Conservation (phyloP, 2,888 invertebrate genomes). For the Amblyteles armatorius region DNA sequence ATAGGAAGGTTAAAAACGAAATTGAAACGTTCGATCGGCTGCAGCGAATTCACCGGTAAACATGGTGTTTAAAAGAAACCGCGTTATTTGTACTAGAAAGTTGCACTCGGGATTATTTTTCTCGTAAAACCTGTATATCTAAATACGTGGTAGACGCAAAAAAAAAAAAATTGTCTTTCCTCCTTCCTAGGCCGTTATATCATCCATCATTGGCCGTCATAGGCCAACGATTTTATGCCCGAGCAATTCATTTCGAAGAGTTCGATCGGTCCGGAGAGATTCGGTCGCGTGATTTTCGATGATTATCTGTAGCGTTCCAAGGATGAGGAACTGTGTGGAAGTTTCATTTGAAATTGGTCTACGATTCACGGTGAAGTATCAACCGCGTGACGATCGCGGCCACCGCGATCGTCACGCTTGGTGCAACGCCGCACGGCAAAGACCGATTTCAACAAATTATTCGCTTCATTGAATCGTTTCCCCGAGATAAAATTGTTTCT, state of each 20-base stretch:
- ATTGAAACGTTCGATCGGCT: too few relatives aligned
- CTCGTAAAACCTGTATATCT: neutral
- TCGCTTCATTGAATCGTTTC: constrained; percentile 61
- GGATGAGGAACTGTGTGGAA: neutral
- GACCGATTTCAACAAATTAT: constrained; percentile 44
- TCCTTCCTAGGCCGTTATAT: neutral
- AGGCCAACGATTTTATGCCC: constrained; percentile 4
- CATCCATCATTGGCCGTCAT: too few relatives aligned
- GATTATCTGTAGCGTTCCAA: neutral
- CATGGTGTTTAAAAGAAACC: neutral
- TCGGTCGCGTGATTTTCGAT: constrained; percentile 27
- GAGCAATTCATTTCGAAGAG: constrained; percentile 3
- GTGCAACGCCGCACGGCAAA: constrained; percentile 38
- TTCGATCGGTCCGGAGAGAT: constrained; percentile 31
- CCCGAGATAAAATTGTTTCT: constrained; percentile 14
- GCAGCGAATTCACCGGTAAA: neutral
- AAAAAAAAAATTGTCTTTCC: neutral
- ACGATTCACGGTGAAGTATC: constrained; percentile 71
- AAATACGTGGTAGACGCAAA: neutral
- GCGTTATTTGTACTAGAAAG: neutral
- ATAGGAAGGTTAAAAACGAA: too few relatives aligned
- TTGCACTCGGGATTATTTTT: neutral
- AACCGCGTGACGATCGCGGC: constrained; percentile 46
- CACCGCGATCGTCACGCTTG: constrained; percentile 63
- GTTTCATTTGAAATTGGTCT: constrained; percentile 77